Evolutionary conservation across 2,888 invertebrate species (phyloP), one percentile per base, ranked within the genome.

Genomic region (Hirtodrosophila duncani): DNA sequence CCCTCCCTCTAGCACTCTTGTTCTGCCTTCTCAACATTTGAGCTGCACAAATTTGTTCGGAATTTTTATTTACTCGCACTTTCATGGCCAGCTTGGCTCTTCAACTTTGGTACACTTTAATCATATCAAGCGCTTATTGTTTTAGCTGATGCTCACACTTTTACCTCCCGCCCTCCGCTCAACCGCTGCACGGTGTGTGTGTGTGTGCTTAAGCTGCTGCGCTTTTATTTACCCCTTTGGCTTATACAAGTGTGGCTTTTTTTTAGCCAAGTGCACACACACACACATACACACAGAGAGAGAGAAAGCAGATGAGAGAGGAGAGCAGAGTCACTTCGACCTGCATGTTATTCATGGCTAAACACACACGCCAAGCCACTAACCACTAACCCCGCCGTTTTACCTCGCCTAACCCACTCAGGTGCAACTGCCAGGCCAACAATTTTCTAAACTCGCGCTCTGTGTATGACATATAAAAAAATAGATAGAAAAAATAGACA

Each of bases 341-440:
- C 79, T 75, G 79, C 64, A 81, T 74, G 81, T 75, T 74, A 69
- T 81, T 78, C 68, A 77, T 74, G 63, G 67, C 56, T 61, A 64
- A 72, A 44, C 60, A 74, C 51, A 72, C 55, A 61, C 38, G 39
- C 56, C 17, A 41, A 23, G 39, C 30, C 11, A 11, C 3, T 1
- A 6, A 23, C 33, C 14, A 16, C 16, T 33, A 3, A 26, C 26
- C 24, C 13, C 16, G 13, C 23, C 9, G 18, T 13, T 23, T 31
- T 43, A 23, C 29, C 36, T 13, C 14, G n/a, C 4, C 48, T n/a
- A 11, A 3, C 33, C 34, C n/a, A 10, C 33, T 9, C 24, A 23
- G 18, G 9, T 9, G 30, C 71, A 59, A 57, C 66, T 58, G 67
- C 60, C 66, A 63, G 74, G 53, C 67, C 52, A 80, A 75, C 79